These are phyloP conservation scores for Trichosurus vulpecula DNA, from an alignment of 2,797 vertebrate species.

Conservation along the genomic window DNA sequence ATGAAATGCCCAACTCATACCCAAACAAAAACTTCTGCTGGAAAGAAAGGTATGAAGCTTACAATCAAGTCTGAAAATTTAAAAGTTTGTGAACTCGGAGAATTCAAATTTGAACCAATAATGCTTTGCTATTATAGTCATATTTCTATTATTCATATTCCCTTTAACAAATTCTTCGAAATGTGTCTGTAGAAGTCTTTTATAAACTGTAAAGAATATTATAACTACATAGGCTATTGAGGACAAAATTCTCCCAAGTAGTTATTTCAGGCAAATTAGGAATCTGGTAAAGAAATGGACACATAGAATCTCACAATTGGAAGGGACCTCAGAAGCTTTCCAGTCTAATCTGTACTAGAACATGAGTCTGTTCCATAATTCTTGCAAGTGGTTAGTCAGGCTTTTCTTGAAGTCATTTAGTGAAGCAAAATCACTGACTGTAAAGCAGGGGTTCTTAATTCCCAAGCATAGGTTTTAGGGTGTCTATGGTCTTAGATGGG, in stretches of 20 bases:
- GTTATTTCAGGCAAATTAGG: neutral
- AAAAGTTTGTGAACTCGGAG: neutral
- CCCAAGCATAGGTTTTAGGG: neutral
- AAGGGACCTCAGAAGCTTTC: neutral
- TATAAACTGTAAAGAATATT: neutral
- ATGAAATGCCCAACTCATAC: neutral
- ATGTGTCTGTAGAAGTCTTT: slow-evolving; percentile 23
- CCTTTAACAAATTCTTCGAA: slow-evolving; percentile 28
- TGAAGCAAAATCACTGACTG: neutral
- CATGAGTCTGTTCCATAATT: neutral
- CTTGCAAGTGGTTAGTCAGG: neutral
- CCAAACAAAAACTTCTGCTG: neutral
- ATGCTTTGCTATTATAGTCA: neutral
- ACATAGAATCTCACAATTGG: neutral
- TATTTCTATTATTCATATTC: slow-evolving; percentile 15
- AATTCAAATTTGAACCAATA: slow-evolving; percentile 14
- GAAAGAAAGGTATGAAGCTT: neutral
- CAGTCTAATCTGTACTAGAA: accelerated
- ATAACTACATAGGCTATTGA: neutral
- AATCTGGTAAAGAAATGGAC: neutral
- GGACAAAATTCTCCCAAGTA: neutral
- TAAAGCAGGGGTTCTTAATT: neutral
- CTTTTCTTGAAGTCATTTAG: neutral
- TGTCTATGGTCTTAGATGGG: neutral
- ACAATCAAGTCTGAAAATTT: neutral